Conservation (phyloP, 1,140 invertebrate species). For the Anthonomus grandis region DNA sequence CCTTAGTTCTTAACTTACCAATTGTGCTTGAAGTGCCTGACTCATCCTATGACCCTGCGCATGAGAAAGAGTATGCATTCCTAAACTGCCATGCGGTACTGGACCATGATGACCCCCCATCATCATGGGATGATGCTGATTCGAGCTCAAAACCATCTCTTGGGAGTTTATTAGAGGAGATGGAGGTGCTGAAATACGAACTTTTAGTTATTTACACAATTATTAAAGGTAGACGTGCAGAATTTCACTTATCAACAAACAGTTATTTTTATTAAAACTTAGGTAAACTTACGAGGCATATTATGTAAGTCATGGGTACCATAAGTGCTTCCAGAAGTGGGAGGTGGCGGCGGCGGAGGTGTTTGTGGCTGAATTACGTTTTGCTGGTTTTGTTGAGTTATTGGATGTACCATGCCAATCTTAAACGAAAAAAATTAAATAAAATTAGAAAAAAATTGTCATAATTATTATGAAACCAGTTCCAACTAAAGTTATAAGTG, state of each 20-base stretch:
- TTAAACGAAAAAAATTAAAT: slow-evolving; percentile 21
- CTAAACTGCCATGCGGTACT: slow-evolving; percentile 45
- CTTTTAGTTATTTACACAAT: too few species aligned
- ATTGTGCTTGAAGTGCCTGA: slow-evolving; percentile 25
- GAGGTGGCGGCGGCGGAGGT: slow-evolving; percentile 58
- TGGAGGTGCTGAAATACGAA: slow-evolving; percentile 70
- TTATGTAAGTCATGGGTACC: slow-evolving; percentile 56
- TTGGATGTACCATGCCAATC: slow-evolving; percentile 71
- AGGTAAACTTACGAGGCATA: slow-evolving; percentile 71
- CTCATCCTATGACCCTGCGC: slow-evolving; percentile 44
- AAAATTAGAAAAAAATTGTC: background rate
- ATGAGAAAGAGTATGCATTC: slow-evolving; percentile 55
- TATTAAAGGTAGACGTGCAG: slow-evolving; percentile 75
- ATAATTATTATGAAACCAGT: too few species aligned
- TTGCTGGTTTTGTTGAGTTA: slow-evolving; percentile 59
- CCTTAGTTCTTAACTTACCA: slow-evolving; percentile 19
- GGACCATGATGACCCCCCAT: slow-evolving; percentile 44
- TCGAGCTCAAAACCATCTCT: slow-evolving; percentile 46
- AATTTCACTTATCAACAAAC: background rate
- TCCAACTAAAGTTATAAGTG: too few species aligned
- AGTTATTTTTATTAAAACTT: slow-evolving; percentile 1
- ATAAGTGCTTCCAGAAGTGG: slow-evolving; percentile 42
- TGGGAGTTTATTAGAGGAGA: slow-evolving; percentile 66
- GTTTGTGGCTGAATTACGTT: slow-evolving; percentile 63
- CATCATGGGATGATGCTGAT: slow-evolving; percentile 40